These are phyloP conservation scores for Boloria euphrosyne DNA, from an alignment of 2,888 invertebrate genomes.

Conservation along the genomic window DNA sequence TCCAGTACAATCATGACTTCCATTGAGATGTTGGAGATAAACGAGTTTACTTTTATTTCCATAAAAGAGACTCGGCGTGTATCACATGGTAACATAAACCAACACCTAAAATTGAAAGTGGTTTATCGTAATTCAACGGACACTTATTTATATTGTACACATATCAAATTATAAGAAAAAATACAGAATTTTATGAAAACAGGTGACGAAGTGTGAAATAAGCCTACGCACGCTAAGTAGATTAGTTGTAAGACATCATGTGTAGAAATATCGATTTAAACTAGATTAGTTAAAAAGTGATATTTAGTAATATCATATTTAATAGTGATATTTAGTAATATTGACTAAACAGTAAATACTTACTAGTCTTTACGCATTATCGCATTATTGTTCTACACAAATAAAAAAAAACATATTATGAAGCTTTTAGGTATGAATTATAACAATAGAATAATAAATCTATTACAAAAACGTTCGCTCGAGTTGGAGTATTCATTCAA, in stretches of 20 bases:
- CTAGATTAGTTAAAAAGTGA: too few relatives aligned
- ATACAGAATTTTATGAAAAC: not conserved
- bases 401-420: slow-evolving; percentile 5
- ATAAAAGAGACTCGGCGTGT: slow-evolving; percentile 17
- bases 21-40: slow-evolving; percentile 28
- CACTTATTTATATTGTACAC: not conserved
- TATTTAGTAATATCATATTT: too few relatives aligned
- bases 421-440: not conserved
- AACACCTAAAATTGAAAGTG: slow-evolving; percentile 18
- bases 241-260: too few relatives aligned
- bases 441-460: not conserved
- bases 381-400: not conserved
- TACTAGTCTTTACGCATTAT: too few relatives aligned
- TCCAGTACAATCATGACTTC: slow-evolving; percentile 23
- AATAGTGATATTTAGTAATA: too few relatives aligned
- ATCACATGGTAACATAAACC: slow-evolving; percentile 24
- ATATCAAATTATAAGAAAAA: not conserved
- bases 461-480: not conserved
- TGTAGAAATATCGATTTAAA: too few relatives aligned
- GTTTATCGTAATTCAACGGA: not conserved
- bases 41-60: slow-evolving; percentile 31
- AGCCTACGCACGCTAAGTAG: too few relatives aligned
- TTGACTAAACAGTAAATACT: too few relatives aligned
- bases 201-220: too few relatives aligned
- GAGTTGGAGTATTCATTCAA: not conserved